Conservation (phyloP, 2,888 invertebrate genomes). For the Teleogryllus oceanicus region DNA sequence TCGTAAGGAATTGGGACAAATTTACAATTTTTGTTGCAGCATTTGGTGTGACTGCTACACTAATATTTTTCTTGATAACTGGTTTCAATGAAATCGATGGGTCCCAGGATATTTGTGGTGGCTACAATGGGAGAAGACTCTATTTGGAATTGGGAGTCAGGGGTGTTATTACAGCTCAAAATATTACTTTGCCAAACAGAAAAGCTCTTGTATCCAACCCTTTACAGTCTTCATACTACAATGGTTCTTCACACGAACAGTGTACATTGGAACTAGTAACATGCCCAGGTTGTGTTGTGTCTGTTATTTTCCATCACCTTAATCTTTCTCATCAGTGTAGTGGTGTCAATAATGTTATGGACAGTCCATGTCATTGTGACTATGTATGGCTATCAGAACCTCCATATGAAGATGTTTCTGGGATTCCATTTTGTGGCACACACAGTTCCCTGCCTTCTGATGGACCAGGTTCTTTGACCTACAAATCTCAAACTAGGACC, state of each 20-base stretch:
- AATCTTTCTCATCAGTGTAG: conserved; percentile 47
- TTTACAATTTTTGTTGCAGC: neutral
- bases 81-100: neutral
- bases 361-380: conserved; percentile 53
- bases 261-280: conserved; percentile 66
- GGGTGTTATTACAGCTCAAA: conserved; percentile 46
- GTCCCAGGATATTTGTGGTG: conserved; percentile 45
- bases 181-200: conserved; percentile 38
- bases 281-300: conserved; percentile 65
- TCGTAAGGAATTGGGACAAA: neutral
- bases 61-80: neutral
- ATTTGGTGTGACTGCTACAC: neutral
- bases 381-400: conserved; percentile 64
- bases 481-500: conserved; percentile 59
- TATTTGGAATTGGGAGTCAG: conserved; percentile 48
- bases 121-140: conserved; percentile 44
- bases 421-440: conserved; percentile 58
- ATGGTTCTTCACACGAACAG: conserved; percentile 46
- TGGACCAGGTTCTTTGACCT: conserved; percentile 47
- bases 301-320: conserved; percentile 52
- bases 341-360: conserved; percentile 45
- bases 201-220: neutral
- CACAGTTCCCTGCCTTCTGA: conserved; percentile 40
- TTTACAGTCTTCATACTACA: neutral
- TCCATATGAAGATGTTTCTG: conserved; percentile 59